A percentile compares a stretch with the other conserved stretches of the same genome.
These are phyloP conservation scores for Coelopa pilipes DNA, from an alignment of 2,888 invertebrate genomes.

Conservation along the genomic window DNA sequence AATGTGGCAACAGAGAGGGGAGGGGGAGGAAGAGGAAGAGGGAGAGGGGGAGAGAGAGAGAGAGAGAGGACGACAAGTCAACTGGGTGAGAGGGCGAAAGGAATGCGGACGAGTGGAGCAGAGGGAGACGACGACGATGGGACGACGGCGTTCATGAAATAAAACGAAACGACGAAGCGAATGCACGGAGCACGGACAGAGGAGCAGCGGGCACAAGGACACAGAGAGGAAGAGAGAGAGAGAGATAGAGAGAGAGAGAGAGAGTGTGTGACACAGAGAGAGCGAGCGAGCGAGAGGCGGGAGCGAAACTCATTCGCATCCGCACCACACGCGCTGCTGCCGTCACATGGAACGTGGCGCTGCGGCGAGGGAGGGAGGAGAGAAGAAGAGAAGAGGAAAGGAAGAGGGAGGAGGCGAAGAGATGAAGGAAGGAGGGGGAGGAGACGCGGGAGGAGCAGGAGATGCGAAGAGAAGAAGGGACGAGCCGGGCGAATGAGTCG, in stretches of 20 bases:
- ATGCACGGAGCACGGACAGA: conserved; percentile 32
- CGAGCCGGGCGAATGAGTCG: no score
- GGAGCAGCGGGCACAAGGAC: no score
- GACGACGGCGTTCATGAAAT: no score
- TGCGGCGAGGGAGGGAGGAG: no score
- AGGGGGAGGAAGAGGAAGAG: no score
- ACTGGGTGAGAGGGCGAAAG: conserved; percentile 20
- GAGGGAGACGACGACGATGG: conserved; percentile 22
- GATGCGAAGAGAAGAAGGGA: no score
- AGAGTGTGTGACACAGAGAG: neutral
- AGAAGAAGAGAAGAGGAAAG: no score
- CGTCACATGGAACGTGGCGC: neutral
- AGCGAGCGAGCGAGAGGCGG: neutral
- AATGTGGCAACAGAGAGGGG: neutral
- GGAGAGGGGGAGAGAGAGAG: neutral
- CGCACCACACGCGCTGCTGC: neutral
- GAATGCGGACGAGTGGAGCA: conserved; percentile 38
- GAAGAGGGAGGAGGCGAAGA: no score
- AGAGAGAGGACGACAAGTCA: neutral
- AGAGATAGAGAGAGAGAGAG: no score
- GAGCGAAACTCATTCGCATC: neutral
- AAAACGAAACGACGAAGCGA: conserved; percentile 38
- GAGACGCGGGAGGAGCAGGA: no score
- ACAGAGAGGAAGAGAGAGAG: neutral
- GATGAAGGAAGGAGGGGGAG: no score